These are phyloP conservation scores for Diphyllodes magnificus DNA, from an alignment of 2,113 vertebrate species.

Conservation along the genomic window DNA sequence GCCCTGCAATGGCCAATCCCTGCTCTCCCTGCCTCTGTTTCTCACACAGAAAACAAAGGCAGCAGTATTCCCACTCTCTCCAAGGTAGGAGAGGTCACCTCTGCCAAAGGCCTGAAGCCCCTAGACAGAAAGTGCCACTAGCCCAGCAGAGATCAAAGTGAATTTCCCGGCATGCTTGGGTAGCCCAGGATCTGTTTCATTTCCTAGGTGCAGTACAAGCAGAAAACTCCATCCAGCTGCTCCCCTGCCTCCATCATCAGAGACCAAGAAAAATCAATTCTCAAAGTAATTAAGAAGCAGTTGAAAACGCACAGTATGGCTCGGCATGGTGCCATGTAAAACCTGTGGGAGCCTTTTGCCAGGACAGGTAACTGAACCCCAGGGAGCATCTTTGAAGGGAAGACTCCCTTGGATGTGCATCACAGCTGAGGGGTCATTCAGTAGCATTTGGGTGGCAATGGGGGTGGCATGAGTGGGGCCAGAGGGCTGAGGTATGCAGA, in stretches of 20 bases:
- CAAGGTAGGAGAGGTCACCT: background rate
- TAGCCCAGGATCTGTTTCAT: constrained; percentile 18
- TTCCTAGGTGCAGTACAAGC: background rate
- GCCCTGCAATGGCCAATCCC: background rate
- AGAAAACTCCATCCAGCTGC: constrained; percentile 23
- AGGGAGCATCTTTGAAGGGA: background rate
- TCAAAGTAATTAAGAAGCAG: background rate
- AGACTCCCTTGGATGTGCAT: background rate
- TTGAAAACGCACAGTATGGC: background rate
- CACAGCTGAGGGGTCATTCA: fast-evolving
- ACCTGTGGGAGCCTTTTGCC: background rate
- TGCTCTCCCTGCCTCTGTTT: background rate
- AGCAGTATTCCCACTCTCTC: background rate
- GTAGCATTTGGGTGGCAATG: background rate
- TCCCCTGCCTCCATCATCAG: background rate
- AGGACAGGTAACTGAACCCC: background rate
- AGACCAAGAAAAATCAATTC: background rate
- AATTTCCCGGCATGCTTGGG: background rate
- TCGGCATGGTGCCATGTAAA: fast-evolving
- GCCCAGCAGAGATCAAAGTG: background rate
- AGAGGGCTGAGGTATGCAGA: background rate
- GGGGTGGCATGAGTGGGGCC: fast-evolving
- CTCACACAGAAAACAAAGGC: background rate
- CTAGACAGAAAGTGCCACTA: background rate
- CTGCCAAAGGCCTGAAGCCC: background rate